These are phyloP conservation scores for Acromyrmex charruanus DNA, from an alignment of 1,140 invertebrate genomes.

Conservation along the genomic window DNA sequence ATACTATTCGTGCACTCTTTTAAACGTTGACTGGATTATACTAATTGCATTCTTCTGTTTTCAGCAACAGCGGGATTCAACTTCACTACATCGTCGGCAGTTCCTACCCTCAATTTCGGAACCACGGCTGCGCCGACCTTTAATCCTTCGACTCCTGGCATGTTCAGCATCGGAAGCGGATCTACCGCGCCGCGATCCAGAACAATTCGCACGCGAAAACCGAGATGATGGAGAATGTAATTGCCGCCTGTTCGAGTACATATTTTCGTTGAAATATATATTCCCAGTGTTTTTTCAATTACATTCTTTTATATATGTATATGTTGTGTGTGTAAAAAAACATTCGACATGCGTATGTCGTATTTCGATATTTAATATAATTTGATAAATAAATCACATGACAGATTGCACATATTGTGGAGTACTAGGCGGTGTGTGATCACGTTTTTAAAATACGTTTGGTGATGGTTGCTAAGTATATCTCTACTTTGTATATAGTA, in stretches of 20 bases:
- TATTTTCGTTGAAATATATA: constrained; percentile 42
- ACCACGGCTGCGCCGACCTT: constrained; percentile 73
- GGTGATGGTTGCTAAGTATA: constrained; percentile 48
- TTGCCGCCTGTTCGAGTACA: constrained; percentile 32
- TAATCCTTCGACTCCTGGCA: constrained; percentile 76
- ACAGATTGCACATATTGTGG: constrained; percentile 21
- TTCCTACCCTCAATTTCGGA: constrained; percentile 74
- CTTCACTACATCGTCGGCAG: constrained; percentile 77
- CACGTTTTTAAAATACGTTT: constrained; percentile 53
- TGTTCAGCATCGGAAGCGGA: constrained; percentile 86
- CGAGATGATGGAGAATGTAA: constrained; percentile 86
- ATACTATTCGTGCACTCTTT: background rate
- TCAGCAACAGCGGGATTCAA: constrained; percentile 78
- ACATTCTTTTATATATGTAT: constrained; percentile 20
- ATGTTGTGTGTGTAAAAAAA: background rate
- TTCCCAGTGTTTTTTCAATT: constrained; percentile 39
- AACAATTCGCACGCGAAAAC: constrained; percentile 77
- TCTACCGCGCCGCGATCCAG: constrained; percentile 83
- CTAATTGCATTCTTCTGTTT: background rate
- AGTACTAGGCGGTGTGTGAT: background rate
- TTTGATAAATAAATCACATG: constrained; percentile 41
- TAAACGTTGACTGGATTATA: background rate
- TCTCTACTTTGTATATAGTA: constrained; percentile 48
- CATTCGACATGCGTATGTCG: background rate
- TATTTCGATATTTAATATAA: constrained; percentile 39